Base-by-base conservation (phyloP, 2,797 vertebrate genomes). In the Pteronotus mesoamericanus region DNA sequence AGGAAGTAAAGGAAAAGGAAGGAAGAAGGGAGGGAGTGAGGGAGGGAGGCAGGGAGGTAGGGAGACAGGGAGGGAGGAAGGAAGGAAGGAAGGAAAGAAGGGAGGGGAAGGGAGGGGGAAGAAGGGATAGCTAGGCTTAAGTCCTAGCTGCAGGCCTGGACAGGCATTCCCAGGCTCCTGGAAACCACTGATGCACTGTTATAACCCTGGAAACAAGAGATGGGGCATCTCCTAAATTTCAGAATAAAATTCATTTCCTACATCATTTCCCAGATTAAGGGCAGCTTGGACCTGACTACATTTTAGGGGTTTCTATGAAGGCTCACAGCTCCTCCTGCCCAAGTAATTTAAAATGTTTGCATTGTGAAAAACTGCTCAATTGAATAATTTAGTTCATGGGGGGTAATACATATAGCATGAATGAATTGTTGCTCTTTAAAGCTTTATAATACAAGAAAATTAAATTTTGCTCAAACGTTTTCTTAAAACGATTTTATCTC, bases 61-160 rank as follows among this genome's bases (percentile, higher is more conserved):
- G 21, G 1, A 29, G 9, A n/a, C 5, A 7, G 3, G 9, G 26
- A 6, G 7, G 32, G 3, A 2, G 2, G 10, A 8, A 24, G 5
- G 2, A 6, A 5, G 8, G 6, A 5, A 21, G 18, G 22, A 2
- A 1, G 3, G 4, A 29, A 6, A 1, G 4, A 2, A 39, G 9
- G 32, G 6, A 6, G 9, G 5, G 6, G 42, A 11, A 2, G 0
- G 68, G 3, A 18, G 8, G 39, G 3, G 44, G 0, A 71, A 1
- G 2, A 0, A 42, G n/a, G 29, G 14, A 14, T 6, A 22, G 15
- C 26, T 1, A 68, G 34, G 9, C 8, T 69, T 42, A 12, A 82
- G 19, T 18, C 18, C 34, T 22, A 32, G 37, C 5, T 55, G 24
- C 7, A 37, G 18, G 6, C 6, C 39, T 75, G 14, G 6, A 42